A percentile compares a stretch with the other conserved stretches of the same genome.
phyloP scores from a whole-genome alignment of 2,888 invertebrate genomes.

The Ophraella communa region DNA sequence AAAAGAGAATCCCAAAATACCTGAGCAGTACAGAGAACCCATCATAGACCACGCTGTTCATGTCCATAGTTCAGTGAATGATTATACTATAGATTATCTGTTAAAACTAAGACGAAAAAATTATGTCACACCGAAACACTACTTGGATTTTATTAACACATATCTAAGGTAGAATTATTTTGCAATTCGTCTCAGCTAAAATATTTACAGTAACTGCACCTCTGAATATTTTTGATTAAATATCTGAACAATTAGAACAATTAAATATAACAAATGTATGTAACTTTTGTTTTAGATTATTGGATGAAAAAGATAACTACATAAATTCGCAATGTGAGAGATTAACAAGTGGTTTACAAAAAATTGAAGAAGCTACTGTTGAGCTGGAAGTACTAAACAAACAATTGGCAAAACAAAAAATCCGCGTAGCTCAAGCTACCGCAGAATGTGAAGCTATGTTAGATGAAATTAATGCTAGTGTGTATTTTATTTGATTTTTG shows the following conservation, averaged over 20 bases:
- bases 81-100: conserved; percentile 76
- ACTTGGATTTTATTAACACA: conserved; percentile 83
- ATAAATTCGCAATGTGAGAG: conserved; percentile 73
- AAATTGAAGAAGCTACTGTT: conserved; percentile 86
- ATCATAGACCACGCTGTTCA: conserved; percentile 87
- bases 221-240: conserved; percentile 52
- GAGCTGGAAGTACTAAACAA: conserved; percentile 81
- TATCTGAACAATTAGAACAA: too few species aligned
- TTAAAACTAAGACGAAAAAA: conserved; percentile 79
- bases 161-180: conserved; percentile 66
- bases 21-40: conserved; percentile 62
- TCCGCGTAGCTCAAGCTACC: conserved; percentile 82
- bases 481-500: not conserved
- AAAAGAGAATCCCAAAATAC: conserved; percentile 65
- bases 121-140: conserved; percentile 92
- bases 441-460: conserved; percentile 81
- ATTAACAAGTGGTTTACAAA: conserved; percentile 73
- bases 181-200: too few species aligned
- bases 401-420: conserved; percentile 81
- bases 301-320: conserved; percentile 73
- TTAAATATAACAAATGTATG: too few species aligned
- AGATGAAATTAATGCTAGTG: conserved; percentile 70
- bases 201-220: too few species aligned
- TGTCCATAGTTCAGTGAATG: conserved; percentile 78
- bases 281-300: conserved; percentile 64